Evolutionary conservation across 2,888 invertebrate species (phyloP), one percentile per base, ranked within the genome.

Genomic region (Heliothis peltigera): DNA sequence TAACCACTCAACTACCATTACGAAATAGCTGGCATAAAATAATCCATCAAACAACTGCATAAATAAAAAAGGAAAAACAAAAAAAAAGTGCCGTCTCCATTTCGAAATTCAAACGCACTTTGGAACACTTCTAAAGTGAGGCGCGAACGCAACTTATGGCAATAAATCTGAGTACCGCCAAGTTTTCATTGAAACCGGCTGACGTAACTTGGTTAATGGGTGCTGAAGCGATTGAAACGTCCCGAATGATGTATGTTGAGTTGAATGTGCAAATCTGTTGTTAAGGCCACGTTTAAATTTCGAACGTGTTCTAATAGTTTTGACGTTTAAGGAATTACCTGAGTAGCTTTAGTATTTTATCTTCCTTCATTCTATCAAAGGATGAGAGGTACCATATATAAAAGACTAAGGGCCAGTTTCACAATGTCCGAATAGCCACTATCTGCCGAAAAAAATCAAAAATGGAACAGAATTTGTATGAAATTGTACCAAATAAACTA

Each of bases 111-210:
- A 17, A 46, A 57, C 58, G 15, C 46, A 47, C 18, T 56, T n/a
- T 22, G 21, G 15, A 58, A 54, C 57, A 68, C 18, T 66, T 56
- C 15, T 25, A 54, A 71, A 71, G 60, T 75, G 66, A 77, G 74
- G 79, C 78, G 81, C 69, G 74, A 85, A 84, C 78, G 72, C 79
- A 86, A 85, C 79, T 85, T 75, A 53, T 63, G 64, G 84, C 83
- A 79, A 88, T 88, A 88, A 88, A 88, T 88, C 85, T 84, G 82
- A 75, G 77, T 76, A 75, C 67, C 75, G 78, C 81, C 84, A 88
- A 90, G 87, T 88, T 88, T 81, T 78, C 84, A 88, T 86, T 84
- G 83, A 85, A 83, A 80, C 79, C 84, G 82, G 84, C 75, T 84
- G 84, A 86, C 84, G 83, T 68, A 84, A 87, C 84, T 86, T 80